Base-by-base conservation (phyloP, 2,888 invertebrate genomes). In the Julus scanicus region DNA sequence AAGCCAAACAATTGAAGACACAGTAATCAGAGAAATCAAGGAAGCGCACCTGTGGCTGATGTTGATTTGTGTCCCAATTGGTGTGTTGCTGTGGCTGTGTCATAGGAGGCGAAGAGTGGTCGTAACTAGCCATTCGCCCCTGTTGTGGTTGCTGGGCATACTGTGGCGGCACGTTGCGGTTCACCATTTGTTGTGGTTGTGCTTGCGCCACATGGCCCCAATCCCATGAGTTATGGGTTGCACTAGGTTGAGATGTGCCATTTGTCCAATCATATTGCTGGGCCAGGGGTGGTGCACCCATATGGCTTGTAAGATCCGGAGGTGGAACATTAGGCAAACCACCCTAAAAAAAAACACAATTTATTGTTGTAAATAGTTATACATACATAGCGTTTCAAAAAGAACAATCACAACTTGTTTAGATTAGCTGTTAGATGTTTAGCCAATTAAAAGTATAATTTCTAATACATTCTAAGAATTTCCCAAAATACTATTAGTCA, bases 221-320 rank as follows among this genome's bases (percentile, higher is more conserved):
- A 39, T 20, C 37, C 48, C 39, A 86, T 9, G n/a, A 1, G 17
- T 86, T 86, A 20, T n/a, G 17, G n/a, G 57, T 3, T 37, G 86
- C 49, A 11, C 20, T 39, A 17, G 44, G 86, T 29, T 86, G 86
- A 39, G 39, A 29, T 15, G 48, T 53, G 49, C 86, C 86, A 37
- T 86, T 86, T 53, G 49, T 9, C 86, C 86, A 86, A 86, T 86
- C 53, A 53, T 53, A 86, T 11, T 86, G 29, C 29, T 86, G 53
- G 17, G 86, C 17, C 37, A 9, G 44, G 17, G 86, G 53, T 49
- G 86, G 86, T 53, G 40, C 39, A n/a, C 44, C 48, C 84, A 84
- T n/a, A 49, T 86, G 86, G 29, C 49, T 49, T 53, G 84, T 84
- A 17, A 86, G 39, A 86, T 53, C 86, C 6, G 49, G 39, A 29